Percentiles rank a stretch among this genome's conserved stretches.
Conservation (phyloP, 2,113 vertebrate species). For the human (Homo sapiens) region GRCh38 chr3:71592001-71592500, state of each 20-base stretch:
- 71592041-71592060: neutral
- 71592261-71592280: neutral
- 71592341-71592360: neutral
- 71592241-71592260: neutral
- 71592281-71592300: neutral
- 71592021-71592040: neutral
- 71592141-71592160: rapidly evolving
- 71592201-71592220: neutral
- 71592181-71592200: neutral
- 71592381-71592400: neutral
- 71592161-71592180: neutral
- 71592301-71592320: neutral
- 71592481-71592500: neutral
- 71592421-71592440: neutral
- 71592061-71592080: too few species aligned
- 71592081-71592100: neutral
- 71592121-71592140: neutral
- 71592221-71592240: neutral
- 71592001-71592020: neutral
- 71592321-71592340: neutral
- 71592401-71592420: neutral
- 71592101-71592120: neutral
- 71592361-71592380: neutral
- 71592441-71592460: neutral
- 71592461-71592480: neutral